These are phyloP conservation scores for Nannospalax galili DNA, from an alignment of 2,113 vertebrate species.

Conservation along the genomic window DNA sequence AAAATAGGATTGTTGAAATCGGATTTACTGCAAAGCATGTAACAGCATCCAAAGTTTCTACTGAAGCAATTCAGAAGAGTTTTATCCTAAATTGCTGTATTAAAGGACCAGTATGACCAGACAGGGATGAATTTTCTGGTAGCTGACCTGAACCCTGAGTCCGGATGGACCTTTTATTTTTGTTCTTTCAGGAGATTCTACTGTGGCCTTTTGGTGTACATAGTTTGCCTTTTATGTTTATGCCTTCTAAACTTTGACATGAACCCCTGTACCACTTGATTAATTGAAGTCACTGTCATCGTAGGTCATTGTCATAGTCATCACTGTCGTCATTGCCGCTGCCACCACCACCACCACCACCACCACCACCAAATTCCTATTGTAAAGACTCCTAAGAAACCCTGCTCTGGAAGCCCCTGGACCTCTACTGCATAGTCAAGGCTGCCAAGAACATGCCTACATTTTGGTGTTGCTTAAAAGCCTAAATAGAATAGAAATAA, in stretches of 20 bases:
- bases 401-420: not conserved
- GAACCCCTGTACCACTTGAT: not conserved
- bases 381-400: not conserved
- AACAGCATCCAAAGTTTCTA: not conserved
- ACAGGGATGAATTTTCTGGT: not conserved
- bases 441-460: not conserved
- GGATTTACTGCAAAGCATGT: slow-evolving; percentile 27
- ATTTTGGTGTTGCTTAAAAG: not conserved
- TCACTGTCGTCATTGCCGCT: not conserved
- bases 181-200: not conserved
- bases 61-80: slow-evolving; percentile 11
- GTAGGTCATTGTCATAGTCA: not conserved
- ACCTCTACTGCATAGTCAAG: not conserved
- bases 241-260: not conserved
- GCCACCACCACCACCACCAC: not conserved
- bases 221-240: not conserved
- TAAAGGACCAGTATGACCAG: not conserved
- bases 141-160: not conserved
- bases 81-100: not conserved
- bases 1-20: not conserved
- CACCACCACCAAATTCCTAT: not conserved
- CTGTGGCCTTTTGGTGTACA: not conserved
- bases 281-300: not conserved
- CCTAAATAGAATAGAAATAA: not conserved
- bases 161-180: not conserved